Evolutionary conservation across 2,888 invertebrate genomes (phyloP).

Genomic region (Hesperia comma): DNA sequence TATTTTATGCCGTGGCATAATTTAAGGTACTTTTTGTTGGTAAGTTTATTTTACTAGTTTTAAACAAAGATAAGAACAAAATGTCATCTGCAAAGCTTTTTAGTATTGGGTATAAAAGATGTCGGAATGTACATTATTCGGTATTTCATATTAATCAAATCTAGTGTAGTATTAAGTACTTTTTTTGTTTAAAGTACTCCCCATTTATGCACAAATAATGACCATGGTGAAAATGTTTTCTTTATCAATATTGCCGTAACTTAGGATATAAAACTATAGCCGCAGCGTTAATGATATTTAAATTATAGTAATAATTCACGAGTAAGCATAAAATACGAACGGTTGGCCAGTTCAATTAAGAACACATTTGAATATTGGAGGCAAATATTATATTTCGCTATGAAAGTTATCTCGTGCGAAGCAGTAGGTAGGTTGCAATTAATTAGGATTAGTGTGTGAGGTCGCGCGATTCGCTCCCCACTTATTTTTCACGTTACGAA

Average conservation of each 20-base stretch:
- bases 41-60: conserved; percentile 51
- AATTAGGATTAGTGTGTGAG: conserved; percentile 75
- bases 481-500: conserved; percentile 77
- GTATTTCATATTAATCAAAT: no score
- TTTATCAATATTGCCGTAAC: neutral
- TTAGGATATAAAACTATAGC: neutral
- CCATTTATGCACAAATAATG: no score
- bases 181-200: no score
- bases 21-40: conserved; percentile 65
- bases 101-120: no score
- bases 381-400: conserved; percentile 33
- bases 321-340: conserved; percentile 35
- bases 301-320: conserved; percentile 31
- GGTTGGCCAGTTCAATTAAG: conserved; percentile 34
- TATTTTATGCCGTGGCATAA: conserved; percentile 67
- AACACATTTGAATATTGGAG: conserved; percentile 36
- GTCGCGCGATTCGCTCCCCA: conserved; percentile 70
- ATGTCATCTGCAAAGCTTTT: no score
- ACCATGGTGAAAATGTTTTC: neutral
- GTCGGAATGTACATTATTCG: no score
- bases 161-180: no score
- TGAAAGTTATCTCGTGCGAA: conserved; percentile 47
- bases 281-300: conserved; percentile 25
- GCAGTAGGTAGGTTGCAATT: conserved; percentile 62
- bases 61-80: conserved; percentile 31